A percentile compares a stretch with the other conserved stretches of the same genome.
phyloP scores from a whole-genome alignment of 2,888 invertebrate genomes.

The Odontomyia ornata region DNA sequence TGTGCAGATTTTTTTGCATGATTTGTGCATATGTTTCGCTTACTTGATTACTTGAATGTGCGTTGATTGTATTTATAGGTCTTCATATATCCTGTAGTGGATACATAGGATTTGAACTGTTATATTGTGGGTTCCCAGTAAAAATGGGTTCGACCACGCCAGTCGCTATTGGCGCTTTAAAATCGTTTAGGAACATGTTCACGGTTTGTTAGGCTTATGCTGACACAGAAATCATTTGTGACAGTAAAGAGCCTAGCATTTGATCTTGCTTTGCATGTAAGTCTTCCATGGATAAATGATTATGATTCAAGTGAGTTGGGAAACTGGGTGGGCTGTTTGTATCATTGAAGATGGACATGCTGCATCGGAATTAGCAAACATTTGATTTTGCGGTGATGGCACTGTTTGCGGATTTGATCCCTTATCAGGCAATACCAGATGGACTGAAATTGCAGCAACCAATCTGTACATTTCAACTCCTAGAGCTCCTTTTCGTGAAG shows the following conservation, averaged over 20 bases:
- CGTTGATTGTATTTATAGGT: constrained; percentile 33
- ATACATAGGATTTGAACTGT: too few species aligned
- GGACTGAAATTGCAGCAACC: too few species aligned
- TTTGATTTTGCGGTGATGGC: too few species aligned
- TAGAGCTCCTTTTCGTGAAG: too few species aligned
- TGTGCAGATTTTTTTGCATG: constrained; percentile 30
- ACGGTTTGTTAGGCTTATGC: constrained; percentile 70
- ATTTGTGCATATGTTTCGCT: constrained; percentile 45
- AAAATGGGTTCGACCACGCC: not conserved
- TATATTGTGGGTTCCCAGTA: too few species aligned
- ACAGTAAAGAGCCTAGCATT: constrained; percentile 63
- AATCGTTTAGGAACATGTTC: constrained; percentile 68
- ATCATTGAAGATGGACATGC: constrained; percentile 57
- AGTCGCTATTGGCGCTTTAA: constrained; percentile 52
- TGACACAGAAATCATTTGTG: constrained; percentile 52
- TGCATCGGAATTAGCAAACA: too few species aligned
- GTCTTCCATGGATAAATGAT: too few species aligned
- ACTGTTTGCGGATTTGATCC: too few species aligned
- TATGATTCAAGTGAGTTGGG: too few species aligned
- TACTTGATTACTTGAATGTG: constrained; percentile 24
- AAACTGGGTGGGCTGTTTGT: constrained; percentile 59
- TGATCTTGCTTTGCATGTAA: too few species aligned
- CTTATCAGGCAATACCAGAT: too few species aligned
- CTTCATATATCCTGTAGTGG: constrained; percentile 41
- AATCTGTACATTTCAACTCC: too few species aligned